Evolutionary conservation across 2,113 vertebrate genomes (phyloP).

Genomic region (Tachysurus vachellii): DNA sequence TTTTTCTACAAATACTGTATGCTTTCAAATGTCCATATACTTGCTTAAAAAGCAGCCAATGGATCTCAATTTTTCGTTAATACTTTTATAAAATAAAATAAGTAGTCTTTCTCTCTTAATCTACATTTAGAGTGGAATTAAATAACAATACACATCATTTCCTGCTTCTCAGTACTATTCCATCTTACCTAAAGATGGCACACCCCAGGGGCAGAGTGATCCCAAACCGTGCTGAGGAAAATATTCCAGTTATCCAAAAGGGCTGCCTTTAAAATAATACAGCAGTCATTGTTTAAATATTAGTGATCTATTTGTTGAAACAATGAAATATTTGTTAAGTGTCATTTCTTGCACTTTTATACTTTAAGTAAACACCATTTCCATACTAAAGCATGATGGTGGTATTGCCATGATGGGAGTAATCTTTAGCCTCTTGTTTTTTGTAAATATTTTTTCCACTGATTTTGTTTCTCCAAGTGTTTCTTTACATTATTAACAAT

Average conservation of each 20-base stretch:
- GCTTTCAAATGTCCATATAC: neutral
- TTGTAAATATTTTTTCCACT: neutral
- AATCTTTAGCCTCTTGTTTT: neutral
- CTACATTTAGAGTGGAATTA: neutral
- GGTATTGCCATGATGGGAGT: neutral
- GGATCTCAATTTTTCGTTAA: neutral
- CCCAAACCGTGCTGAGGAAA: neutral
- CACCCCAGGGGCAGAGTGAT: neutral
- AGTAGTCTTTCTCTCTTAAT: neutral
- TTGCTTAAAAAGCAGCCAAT: neutral
- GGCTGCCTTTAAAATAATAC: neutral
- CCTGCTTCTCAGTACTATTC: neutral
- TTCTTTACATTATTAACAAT: neutral
- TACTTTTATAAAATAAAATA: neutral
- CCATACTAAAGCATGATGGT: neutral
- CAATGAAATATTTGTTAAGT: neutral
- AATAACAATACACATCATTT: neutral
- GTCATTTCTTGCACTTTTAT: neutral
- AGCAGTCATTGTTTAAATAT: neutral
- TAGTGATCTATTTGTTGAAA: neutral
- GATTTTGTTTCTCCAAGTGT: neutral
- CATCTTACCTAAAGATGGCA: neutral
- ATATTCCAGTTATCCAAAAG: neutral
- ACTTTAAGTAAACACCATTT: neutral
- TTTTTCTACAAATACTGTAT: neutral